Conservation (phyloP, 2,113 vertebrate genomes). For the Verasper variegatus region DNA sequence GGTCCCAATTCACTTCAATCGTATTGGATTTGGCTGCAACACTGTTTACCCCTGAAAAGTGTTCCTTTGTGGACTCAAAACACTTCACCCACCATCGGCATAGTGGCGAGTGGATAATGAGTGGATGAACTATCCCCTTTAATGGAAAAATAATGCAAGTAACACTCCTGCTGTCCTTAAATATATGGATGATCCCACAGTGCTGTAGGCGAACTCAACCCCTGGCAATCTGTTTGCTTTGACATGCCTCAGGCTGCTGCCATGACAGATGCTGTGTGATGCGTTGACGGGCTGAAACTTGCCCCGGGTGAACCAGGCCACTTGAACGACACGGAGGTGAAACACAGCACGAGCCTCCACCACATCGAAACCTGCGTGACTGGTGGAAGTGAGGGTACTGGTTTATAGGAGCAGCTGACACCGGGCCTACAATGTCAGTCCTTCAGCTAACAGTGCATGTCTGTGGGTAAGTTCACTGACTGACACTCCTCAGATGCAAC, state of each 20-base stretch:
- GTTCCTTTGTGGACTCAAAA: no score
- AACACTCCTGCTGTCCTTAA: neutral
- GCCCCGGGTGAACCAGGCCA: constrained; percentile 16
- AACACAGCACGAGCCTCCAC: constrained; percentile 4
- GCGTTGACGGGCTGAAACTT: constrained; percentile 13
- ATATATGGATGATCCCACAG: neutral
- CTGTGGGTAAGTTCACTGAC: neutral
- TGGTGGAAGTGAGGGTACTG: neutral
- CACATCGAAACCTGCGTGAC: constrained; percentile 22
- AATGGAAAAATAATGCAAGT: neutral
- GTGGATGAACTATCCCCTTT: neutral
- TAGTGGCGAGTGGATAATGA: no score
- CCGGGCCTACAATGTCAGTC: constrained; percentile 15
- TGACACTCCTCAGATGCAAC: neutral
- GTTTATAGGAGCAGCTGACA: neutral
- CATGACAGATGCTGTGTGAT: neutral
- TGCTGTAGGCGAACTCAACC: neutral
- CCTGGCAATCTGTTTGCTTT: neutral
- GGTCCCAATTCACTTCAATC: no score
- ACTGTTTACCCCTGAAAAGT: no score
- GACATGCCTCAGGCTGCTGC: constrained; percentile 6
- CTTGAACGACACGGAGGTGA: neutral
- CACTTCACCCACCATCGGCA: no score
- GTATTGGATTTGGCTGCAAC: no score
- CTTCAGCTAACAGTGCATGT: neutral